Percentiles rank a stretch among this genome's conserved stretches.
Conservation (phyloP, 2,113 vertebrate species). For the Lampris incognitus region DNA sequence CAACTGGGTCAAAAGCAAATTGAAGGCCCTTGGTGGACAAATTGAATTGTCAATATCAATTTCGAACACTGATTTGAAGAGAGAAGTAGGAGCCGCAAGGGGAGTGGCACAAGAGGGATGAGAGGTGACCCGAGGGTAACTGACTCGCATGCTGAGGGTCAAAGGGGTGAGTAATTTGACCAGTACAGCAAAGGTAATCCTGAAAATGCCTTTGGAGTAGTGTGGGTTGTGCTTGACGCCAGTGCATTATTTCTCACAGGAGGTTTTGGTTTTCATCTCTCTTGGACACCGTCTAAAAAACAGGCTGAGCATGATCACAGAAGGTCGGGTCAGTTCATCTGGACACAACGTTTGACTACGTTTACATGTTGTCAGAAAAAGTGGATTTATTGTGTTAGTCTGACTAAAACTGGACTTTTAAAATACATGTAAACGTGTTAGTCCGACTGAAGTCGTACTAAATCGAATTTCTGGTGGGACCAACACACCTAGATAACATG, state of each 20-base stretch:
- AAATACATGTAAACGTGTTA: no score
- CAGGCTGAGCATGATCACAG: neutral
- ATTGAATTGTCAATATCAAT: conserved; percentile 61
- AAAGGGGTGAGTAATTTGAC: conserved; percentile 6
- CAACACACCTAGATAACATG: no score
- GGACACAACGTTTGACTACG: no score
- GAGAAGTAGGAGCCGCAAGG: conserved; percentile 16
- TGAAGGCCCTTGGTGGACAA: conserved; percentile 31
- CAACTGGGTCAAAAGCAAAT: conserved; percentile 40
- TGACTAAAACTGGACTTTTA: no score
- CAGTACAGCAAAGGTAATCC: conserved; percentile 2
- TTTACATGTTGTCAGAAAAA: no score
- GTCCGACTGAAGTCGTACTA: no score
- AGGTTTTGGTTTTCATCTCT: conserved; percentile 10
- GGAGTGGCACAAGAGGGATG: conserved; percentile 1
- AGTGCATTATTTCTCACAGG: conserved; percentile 9
- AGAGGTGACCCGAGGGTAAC: conserved; percentile 39
- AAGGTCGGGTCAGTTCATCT: no score
- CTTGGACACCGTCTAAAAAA: neutral
- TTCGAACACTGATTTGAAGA: conserved; percentile 30
- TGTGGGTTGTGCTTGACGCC: neutral
- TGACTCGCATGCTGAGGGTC: neutral
- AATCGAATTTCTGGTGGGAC: no score
- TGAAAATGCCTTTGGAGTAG: neutral
- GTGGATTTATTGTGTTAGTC: no score